These are phyloP conservation scores for Priocnemis perturbator DNA, from an alignment of 2,888 invertebrate genomes.

Conservation along the genomic window DNA sequence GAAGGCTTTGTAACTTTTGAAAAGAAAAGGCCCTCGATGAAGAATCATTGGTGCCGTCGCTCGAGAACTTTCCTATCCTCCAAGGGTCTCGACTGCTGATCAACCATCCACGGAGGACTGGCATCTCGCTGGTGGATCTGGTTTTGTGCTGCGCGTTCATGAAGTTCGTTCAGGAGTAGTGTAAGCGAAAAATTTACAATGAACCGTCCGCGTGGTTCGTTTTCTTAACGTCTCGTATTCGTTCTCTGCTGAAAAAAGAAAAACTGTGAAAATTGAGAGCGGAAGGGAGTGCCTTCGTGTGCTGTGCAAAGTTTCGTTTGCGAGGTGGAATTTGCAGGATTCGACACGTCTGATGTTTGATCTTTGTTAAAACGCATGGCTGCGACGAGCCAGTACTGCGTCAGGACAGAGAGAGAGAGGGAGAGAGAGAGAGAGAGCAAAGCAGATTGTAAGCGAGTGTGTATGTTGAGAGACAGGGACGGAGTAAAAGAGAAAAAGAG, in stretches of 20 bases:
- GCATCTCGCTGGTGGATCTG: too few relatives aligned
- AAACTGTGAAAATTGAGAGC: slow-evolving; percentile 7
- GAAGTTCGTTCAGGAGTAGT: not conserved
- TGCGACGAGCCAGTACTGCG: slow-evolving; percentile 5
- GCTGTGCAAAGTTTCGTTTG: slow-evolving; percentile 33
- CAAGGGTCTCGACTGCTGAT: too few relatives aligned
- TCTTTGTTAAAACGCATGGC: slow-evolving; percentile 1
- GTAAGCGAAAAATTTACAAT: not conserved
- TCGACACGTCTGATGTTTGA: not conserved
- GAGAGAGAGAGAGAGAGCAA: slow-evolving; percentile 11
- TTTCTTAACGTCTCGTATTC: too few relatives aligned
- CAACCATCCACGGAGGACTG: too few relatives aligned
- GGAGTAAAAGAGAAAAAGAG: slow-evolving; percentile 16
- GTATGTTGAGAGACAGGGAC: slow-evolving; percentile 8
- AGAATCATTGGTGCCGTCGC: too few relatives aligned
- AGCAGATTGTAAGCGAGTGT: slow-evolving; percentile 10
- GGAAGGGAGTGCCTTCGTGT: slow-evolving; percentile 59
- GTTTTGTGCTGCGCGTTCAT: too few relatives aligned
- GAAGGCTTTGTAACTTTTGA: too few relatives aligned
- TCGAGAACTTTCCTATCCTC: too few relatives aligned
- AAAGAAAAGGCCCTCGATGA: too few relatives aligned
- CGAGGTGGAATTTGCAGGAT: slow-evolving; percentile 14
- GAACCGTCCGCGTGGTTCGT: too few relatives aligned
- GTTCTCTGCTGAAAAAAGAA: too few relatives aligned
- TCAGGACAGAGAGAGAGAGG: not conserved